Evolutionary conservation across 2,797 vertebrate genomes (phyloP), one percentile per base, ranked within the genome.

Genomic region (Dryobates pubescens): DNA sequence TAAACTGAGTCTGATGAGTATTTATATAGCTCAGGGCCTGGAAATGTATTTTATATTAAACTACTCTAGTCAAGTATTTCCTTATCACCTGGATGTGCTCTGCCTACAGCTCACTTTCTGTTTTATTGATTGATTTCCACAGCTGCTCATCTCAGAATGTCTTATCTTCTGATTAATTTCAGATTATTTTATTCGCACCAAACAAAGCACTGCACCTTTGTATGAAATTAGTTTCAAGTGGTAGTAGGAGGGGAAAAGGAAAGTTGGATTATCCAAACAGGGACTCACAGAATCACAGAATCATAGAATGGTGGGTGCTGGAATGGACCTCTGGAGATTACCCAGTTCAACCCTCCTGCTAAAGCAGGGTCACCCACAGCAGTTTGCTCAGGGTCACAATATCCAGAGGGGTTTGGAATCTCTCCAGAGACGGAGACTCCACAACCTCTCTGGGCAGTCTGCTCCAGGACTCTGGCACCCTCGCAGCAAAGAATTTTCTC

Each of bases 91-190:
- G 80, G 71, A 72, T 79, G 84, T 75, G 30, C 74, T 80, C 89
- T 79, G 71, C 36, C 74, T 83, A 12, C 77, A 64, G 54, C 53
- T 95, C 82, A 92, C 85, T 73, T 77, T 61, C 61, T 91, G 71
- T 4, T 94, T 92, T 93, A 94, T 96, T 95, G 94, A 95, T 96
- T 94, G 73, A 69, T 92, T 80, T 72, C 78, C 69, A 90, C 69
- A 79, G 74, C 69, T 76, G 59, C 20, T 41, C 62, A n/a, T 56
- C 59, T 58, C 65, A 71, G 63, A 34, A 64, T 64, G 54, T 82
- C 64, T 87, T 10, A 10, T 47, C n/a, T 67, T 94, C 47, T 54
- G 22, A 56, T 68, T 79, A 49, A 61, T 84, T 82, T 75, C 22
- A 65, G 69, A 54, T 34, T 47, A 14, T 89, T 68, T 73, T 30